Conservation (phyloP, 2,113 vertebrate genomes). For the Misgurnus mizolepis region DNA sequence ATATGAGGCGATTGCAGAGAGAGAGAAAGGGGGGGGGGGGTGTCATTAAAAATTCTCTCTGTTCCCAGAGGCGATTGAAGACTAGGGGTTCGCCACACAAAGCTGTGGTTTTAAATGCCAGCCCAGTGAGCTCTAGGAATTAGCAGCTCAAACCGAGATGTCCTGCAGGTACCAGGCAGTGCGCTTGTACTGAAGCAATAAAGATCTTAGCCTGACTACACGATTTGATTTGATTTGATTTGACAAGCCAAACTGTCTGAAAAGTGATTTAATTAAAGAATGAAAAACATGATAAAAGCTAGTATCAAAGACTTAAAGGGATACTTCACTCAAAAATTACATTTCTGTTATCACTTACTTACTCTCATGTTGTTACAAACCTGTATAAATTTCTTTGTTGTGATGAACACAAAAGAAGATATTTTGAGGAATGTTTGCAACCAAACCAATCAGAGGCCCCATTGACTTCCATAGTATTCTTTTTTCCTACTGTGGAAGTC, state of each 20-base stretch:
- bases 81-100: slow-evolving; percentile 48
- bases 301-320: background rate
- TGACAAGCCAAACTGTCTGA: slow-evolving; percentile 1
- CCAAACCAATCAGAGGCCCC: too few relatives aligned
- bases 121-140: slow-evolving; percentile 47
- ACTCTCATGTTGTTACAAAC: too few relatives aligned
- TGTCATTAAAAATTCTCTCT: slow-evolving; percentile 59
- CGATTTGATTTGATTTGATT: slow-evolving; percentile 27
- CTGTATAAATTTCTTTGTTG: too few relatives aligned
- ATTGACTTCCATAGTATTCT: too few relatives aligned
- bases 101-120: slow-evolving; percentile 56
- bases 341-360: too few relatives aligned
- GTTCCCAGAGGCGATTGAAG: slow-evolving; percentile 55
- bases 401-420: too few relatives aligned
- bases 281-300: background rate
- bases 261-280: background rate
- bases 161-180: slow-evolving; percentile 37
- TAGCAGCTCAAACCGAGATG: slow-evolving; percentile 38
- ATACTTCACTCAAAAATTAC: too few relatives aligned
- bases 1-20: slow-evolving; percentile 4
- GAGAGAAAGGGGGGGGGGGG: slow-evolving; percentile 18
- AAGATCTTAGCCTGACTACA: background rate
- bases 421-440: too few relatives aligned
- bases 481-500: too few relatives aligned
- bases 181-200: slow-evolving; percentile 39